Base-by-base conservation (phyloP, 2,797 vertebrate species). In the Luscinia megarhynchos region DNA sequence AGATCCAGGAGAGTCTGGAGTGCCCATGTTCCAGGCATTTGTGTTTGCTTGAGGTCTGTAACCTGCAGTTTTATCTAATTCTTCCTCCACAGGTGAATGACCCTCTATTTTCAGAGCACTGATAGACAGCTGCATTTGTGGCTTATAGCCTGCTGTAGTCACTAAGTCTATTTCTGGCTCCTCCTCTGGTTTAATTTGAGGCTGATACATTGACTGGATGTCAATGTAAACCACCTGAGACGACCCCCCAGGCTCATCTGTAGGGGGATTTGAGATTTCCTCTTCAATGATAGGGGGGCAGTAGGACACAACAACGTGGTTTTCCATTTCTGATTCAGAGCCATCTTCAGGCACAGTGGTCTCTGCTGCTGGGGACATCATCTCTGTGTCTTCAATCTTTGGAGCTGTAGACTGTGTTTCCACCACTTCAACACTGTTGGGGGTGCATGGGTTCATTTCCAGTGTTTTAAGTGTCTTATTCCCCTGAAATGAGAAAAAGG, bases 211-310 rank as follows among this genome's bases (percentile, higher is more conserved):
- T 36, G 99, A 99, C 95, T 99, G 99, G 72, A 99, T 98, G 24
- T 99, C 99, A 4, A 99, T 99, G 95, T 99, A 99, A 38, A 99
- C 98, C 84, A 99, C 98, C 66, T 99, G 98, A 68, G 98, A 95
- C n/a, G 98, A 98, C 3, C 97, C 98, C 7, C 97, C 96, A 3
- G 98, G 98, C 6, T 98, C 99, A 59, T 98, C 98, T 0, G 82
- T 95, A 16, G 97, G 95, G 26, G 94, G 38, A 85, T 96, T 97
- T 6, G 98, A 94, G 11, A 97, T 96, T 61, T 98, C 98, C 45
- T 98, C 98, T 88, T 98, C 97, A 20, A 97, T 96, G 77, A 98
- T 96, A 1, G 98, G 97, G 15, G 98, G 98, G 16, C 98, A 98
- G 62, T 98, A 98, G 69, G 98, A 98, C 29, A 98, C 97, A 9